Base-by-base conservation (phyloP, 1,140 invertebrate species). In the Scaptomyza hsui region DNA sequence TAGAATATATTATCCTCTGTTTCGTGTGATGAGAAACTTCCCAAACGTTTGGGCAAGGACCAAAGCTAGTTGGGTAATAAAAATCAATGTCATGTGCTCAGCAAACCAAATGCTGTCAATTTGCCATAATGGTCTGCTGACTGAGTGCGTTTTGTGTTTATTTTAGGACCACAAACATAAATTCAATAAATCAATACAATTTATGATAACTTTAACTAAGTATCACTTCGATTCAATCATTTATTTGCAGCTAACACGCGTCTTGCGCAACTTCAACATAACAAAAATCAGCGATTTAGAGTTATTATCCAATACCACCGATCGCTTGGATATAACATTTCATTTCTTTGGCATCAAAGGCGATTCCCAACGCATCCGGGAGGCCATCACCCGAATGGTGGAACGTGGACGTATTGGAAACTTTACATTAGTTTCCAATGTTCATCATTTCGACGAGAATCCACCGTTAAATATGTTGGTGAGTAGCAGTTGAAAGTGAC, bases 251-350 rank as follows among this genome's bases (percentile, higher is more conserved):
- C 92, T 95, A 29, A 92, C 93, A 4, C 93, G 93, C 52, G 94
- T 94, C 67, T 91, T 95, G 69, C 93, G 92, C 79, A 93, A 93
- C 63, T 94, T 94, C n/a, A 95, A 95, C 81, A 93, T 95, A 16
- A 94, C 94, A 2, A 93, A 93, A 62, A 93, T 94, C 70, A 94
- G 94, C 78, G 94, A 95, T 77, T 92, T 95, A 52, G 94, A 94
- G 93, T 92, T 95, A 62, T 92, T 95, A 67, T 95, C 94, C 75
- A 93, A 95, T 76, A 94, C 85, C 75, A 94, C 93, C 64, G 92
- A 93, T 44, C 92, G 92, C 3, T 90, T 93, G 64, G 94, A 95
- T 77, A 93, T 94, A 63, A 94, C 93, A 48, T 94, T 95, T 73
- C 93, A 94, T 82, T 94, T 95, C 75, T 93, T 94, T 49, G 93